phyloP scores from a whole-genome alignment of 1,140 invertebrate genomes.

The Teleopsis dalmanni region DNA sequence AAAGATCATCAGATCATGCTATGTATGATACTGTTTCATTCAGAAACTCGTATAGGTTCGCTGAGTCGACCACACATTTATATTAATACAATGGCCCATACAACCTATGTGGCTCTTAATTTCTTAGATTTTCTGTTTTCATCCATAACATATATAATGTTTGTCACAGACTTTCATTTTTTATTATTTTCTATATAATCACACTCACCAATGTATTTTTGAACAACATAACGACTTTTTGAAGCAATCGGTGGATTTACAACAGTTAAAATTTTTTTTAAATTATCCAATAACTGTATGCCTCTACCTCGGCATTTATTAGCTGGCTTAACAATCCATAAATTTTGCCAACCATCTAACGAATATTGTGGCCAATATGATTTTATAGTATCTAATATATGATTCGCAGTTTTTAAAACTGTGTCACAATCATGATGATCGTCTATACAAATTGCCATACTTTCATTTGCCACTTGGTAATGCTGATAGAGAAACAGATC shows the following conservation, averaged over 20 bases:
- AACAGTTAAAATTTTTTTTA: constrained; percentile 76
- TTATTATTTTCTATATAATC: no score
- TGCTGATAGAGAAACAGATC: constrained; percentile 74
- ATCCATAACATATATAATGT: no score
- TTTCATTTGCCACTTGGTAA: constrained; percentile 61
- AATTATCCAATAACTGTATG: constrained; percentile 76
- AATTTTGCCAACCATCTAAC: constrained; percentile 75
- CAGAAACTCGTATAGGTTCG: no score
- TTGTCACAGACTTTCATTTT: no score
- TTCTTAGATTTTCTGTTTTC: no score
- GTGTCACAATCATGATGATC: constrained; percentile 30
- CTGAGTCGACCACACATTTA: no score
- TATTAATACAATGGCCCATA: no score
- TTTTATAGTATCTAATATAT: constrained; percentile 45
- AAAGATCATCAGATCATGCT: no score
- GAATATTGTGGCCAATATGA: constrained; percentile 72
- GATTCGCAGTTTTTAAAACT: constrained; percentile 41
- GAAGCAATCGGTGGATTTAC: constrained; percentile 53
- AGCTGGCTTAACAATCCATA: constrained; percentile 94
- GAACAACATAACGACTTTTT: constrained; percentile 81
- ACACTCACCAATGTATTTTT: constrained; percentile 85
- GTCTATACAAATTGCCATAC: constrained; percentile 43
- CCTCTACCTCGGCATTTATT: constrained; percentile 87
- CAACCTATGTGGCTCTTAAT: no score
- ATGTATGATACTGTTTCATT: no score